Percentiles rank a stretch among this genome's conserved stretches.
Evolutionary conservation across 2,888 invertebrate genomes (phyloP).

Genomic region (Zaprionus obscuricornis): DNA sequence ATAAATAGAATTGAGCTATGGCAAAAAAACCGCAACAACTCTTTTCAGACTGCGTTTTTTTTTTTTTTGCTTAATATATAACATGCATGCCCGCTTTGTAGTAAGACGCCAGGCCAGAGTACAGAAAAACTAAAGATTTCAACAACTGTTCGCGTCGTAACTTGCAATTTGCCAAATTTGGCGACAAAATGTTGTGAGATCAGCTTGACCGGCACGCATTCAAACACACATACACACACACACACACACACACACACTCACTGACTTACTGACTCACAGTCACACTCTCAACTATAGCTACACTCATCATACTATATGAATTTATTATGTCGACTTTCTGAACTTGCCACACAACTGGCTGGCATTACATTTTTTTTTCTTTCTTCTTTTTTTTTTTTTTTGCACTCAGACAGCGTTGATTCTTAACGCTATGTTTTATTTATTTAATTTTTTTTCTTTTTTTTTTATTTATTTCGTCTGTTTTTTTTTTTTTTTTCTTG

Average conservation of each 20-base stretch:
- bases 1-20: conserved; percentile 1
- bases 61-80: too few relatives aligned
- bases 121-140: conserved; percentile 27
- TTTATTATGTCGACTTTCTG: conserved; percentile 48
- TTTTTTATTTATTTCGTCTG: conserved; percentile 32
- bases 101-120: too few relatives aligned
- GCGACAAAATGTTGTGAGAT: conserved; percentile 47
- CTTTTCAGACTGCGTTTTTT: too few relatives aligned
- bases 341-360: conserved; percentile 15
- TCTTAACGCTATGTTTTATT: conserved; percentile 31
- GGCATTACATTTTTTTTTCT: conserved; percentile 42
- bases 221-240: conserved; percentile 1
- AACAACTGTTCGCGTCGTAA: conserved; percentile 54
- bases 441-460: conserved; percentile 10
- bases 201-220: conserved; percentile 34
- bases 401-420: conserved; percentile 35
- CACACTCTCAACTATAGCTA: conserved; percentile 4
- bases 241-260: conserved; percentile 10
- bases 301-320: conserved; percentile 31
- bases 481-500: conserved; percentile 30
- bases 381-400: not conserved
- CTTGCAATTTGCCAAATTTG: conserved; percentile 69
- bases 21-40: too few relatives aligned
- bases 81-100: too few relatives aligned
- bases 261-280: not conserved